Conservation (phyloP, 2,888 invertebrate genomes). For the Thymelicus acteon region DNA sequence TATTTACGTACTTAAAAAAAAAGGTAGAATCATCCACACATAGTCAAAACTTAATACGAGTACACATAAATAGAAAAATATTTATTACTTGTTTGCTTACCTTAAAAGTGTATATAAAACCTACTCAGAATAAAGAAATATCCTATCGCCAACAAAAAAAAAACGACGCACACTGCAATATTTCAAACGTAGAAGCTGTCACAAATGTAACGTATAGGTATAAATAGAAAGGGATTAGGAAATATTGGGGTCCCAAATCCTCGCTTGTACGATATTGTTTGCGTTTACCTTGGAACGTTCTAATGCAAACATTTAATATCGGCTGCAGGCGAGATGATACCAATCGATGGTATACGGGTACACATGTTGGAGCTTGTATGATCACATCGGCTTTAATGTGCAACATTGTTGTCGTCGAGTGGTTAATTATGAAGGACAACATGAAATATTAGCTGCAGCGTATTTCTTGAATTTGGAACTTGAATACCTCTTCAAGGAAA, state of each 20-base stretch:
- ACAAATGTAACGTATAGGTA: constrained; percentile 34
- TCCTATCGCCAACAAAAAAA: background rate
- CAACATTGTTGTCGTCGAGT: constrained; percentile 26
- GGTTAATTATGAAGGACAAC: constrained; percentile 26
- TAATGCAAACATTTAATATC: constrained; percentile 75
- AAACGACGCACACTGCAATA: constrained; percentile 4
- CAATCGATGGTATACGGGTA: constrained; percentile 36
- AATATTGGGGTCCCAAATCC: constrained; percentile 60
- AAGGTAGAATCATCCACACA: no score
- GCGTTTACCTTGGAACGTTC: constrained; percentile 63
- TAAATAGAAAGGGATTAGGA: constrained; percentile 57
- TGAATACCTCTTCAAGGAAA: no score
- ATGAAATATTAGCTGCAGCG: constrained; percentile 9
- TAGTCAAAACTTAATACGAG: no score
- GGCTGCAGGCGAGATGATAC: constrained; percentile 47
- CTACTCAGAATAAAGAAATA: constrained; percentile 1
- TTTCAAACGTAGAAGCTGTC: constrained; percentile 7
- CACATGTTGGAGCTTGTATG: constrained; percentile 33
- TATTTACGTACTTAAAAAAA: no score
- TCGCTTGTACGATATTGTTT: constrained; percentile 55
- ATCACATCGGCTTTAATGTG: constrained; percentile 33
- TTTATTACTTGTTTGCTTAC: no score
- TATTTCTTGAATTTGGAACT: no score
- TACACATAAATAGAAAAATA: no score
- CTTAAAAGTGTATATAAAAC: no score